A percentile compares a stretch with the other conserved stretches of the same genome.
Evolutionary conservation across 2,888 invertebrate species (phyloP).

Genomic region (Eristalis tenax): DNA sequence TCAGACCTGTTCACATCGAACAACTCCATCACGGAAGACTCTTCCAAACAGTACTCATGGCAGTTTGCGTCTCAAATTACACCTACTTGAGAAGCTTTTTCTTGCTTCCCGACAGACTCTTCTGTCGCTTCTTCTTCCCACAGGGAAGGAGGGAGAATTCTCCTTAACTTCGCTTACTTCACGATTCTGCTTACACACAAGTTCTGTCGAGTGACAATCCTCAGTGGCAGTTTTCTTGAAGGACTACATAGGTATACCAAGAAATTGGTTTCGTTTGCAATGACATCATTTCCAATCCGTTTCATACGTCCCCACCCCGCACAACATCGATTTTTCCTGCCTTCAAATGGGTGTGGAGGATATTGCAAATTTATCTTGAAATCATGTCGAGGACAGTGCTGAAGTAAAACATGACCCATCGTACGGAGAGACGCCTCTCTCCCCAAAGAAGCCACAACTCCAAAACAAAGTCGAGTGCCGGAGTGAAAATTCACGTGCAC

Average conservation of each 20-base stretch:
- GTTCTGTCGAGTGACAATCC: background rate
- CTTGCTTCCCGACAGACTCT: too few species aligned
- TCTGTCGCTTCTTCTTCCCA: background rate
- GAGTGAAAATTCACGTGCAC: background rate
- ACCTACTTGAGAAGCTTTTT: too few species aligned
- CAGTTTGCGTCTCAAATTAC: too few species aligned
- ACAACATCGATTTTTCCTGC: background rate
- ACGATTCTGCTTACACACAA: background rate
- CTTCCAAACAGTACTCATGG: too few species aligned
- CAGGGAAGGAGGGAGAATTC: background rate
- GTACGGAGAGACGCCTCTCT: background rate
- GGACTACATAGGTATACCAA: background rate
- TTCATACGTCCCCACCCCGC: background rate
- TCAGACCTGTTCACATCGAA: too few species aligned
- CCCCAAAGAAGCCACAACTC: background rate
- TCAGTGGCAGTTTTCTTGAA: background rate
- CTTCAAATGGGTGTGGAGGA: background rate
- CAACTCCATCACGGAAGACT: too few species aligned
- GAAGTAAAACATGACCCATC: background rate
- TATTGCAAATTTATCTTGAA: background rate
- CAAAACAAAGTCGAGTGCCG: background rate
- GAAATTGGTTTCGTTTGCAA: background rate
- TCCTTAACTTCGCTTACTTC: background rate
- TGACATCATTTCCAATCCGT: background rate
- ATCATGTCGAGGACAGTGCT: background rate